These are phyloP conservation scores for Mesoclemmys tuberculata DNA, from an alignment of 2,113 vertebrate genomes.

Conservation along the genomic window DNA sequence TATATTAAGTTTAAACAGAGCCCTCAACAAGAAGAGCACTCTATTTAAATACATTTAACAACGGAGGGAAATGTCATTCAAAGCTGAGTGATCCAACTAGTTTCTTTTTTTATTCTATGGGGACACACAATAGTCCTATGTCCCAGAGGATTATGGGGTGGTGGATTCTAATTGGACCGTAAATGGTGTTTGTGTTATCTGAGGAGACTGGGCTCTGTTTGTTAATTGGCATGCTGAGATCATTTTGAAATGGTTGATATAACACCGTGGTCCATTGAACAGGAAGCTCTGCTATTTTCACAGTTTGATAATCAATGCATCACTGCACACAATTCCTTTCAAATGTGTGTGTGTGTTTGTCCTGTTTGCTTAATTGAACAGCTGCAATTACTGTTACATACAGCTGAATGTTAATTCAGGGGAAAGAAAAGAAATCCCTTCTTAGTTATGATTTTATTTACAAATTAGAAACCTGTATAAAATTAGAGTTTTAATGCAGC, in stretches of 20 bases:
- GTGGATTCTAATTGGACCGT: slow-evolving; percentile 70
- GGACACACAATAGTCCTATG: not conserved
- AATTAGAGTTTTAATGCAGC: slow-evolving; percentile 55
- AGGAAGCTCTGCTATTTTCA: slow-evolving; percentile 79
- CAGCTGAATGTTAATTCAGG: slow-evolving; percentile 83
- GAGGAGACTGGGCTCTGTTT: slow-evolving; percentile 67
- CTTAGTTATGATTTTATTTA: slow-evolving; percentile 75
- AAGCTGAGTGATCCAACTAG: not conserved
- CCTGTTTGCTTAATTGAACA: slow-evolving; percentile 86
- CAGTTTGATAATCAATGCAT: slow-evolving; percentile 83
- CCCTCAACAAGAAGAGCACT: not conserved
- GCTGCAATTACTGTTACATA: slow-evolving; percentile 83
- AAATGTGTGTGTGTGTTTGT: slow-evolving; percentile 78
- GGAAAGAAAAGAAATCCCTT: slow-evolving; percentile 67
- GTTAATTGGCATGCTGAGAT: slow-evolving; percentile 81
- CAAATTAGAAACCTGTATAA: slow-evolving; percentile 74
- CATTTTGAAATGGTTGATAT: slow-evolving; percentile 75
- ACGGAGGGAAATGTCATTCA: not conserved
- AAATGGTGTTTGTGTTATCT: slow-evolving; percentile 67
- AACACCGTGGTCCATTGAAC: slow-evolving; percentile 77
- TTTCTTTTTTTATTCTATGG: not conserved
- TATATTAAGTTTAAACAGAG: not conserved
- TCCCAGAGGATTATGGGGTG: slow-evolving; percentile 30
- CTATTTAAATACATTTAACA: not conserved
- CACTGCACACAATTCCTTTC: slow-evolving; percentile 80